A percentile compares a stretch with the other conserved stretches of the same genome.
Conservation (phyloP, 1,140 invertebrate species). For the Temnothorax nylanderi region DNA sequence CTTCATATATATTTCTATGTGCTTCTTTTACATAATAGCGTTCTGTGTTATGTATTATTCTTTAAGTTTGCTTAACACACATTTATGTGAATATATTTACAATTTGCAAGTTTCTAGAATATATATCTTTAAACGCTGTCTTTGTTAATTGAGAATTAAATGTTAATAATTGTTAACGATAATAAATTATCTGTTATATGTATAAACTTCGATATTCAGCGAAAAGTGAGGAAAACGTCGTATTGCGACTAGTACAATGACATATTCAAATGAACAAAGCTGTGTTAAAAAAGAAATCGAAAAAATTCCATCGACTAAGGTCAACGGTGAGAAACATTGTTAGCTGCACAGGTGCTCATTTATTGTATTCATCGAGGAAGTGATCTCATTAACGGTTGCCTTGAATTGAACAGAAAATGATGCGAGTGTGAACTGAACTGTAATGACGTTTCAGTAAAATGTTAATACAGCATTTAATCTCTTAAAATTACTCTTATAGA, state of each 20-base stretch:
- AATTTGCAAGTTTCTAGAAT: not conserved
- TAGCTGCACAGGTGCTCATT: not conserved
- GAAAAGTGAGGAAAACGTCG: not conserved
- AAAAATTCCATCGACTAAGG: not conserved
- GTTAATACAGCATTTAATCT: not conserved
- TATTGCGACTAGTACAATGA: not conserved
- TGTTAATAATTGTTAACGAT: not conserved
- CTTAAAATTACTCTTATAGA: not conserved
- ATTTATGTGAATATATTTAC: not conserved
- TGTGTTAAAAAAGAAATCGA: not conserved
- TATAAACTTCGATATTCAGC: not conserved
- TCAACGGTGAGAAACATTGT: not conserved
- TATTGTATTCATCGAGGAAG: conserved; percentile 5
- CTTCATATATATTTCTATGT: not conserved
- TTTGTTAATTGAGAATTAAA: not conserved
- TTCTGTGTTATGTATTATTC: not conserved
- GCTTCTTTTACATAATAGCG: conserved; percentile 2
- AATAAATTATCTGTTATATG: not conserved
- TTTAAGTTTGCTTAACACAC: not conserved
- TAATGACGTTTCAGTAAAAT: not conserved
- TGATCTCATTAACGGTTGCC: not conserved
- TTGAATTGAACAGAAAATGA: not conserved
- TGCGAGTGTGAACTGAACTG: not conserved
- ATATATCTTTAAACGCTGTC: not conserved
- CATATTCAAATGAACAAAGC: not conserved